Conservation (phyloP, 2,113 vertebrate genomes). For the Pseudorectes ferrugineus region DNA sequence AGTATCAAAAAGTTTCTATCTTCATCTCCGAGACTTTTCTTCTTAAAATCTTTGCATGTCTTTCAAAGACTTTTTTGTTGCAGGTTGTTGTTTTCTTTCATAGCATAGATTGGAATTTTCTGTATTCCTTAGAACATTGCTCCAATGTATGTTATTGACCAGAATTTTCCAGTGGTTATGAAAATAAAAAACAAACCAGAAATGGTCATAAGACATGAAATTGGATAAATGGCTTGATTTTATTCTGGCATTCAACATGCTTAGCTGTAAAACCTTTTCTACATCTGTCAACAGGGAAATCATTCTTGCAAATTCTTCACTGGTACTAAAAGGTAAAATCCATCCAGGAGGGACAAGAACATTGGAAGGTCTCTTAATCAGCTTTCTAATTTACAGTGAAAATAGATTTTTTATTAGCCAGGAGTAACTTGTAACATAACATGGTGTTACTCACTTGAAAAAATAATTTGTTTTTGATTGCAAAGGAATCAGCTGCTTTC, state of each 20-base stretch:
- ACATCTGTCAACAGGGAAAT: not conserved
- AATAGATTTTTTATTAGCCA: not conserved
- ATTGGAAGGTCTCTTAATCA: not conserved
- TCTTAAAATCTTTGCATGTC: not conserved
- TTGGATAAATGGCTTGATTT: not conserved
- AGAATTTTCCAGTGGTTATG: not conserved
- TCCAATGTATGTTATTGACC: not conserved
- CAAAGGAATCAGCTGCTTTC: not conserved
- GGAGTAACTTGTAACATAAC: constrained; percentile 12
- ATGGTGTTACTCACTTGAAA: constrained; percentile 1
- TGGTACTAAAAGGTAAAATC: not conserved
- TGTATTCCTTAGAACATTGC: not conserved
- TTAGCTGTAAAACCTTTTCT: not conserved
- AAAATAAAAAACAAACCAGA: not conserved
- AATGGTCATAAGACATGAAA: not conserved
- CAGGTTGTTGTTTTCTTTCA: not conserved
- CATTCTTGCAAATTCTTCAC: not conserved
- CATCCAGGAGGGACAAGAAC: not conserved
- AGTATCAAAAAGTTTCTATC: not conserved
- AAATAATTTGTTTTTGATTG: not conserved
- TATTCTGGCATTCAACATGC: not conserved
- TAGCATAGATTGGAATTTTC: not conserved
- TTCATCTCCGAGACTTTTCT: not conserved
- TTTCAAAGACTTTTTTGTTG: not conserved
- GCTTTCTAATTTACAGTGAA: not conserved